Conservation (phyloP, 1,140 invertebrate genomes). For the Epicauta chinensis region DNA sequence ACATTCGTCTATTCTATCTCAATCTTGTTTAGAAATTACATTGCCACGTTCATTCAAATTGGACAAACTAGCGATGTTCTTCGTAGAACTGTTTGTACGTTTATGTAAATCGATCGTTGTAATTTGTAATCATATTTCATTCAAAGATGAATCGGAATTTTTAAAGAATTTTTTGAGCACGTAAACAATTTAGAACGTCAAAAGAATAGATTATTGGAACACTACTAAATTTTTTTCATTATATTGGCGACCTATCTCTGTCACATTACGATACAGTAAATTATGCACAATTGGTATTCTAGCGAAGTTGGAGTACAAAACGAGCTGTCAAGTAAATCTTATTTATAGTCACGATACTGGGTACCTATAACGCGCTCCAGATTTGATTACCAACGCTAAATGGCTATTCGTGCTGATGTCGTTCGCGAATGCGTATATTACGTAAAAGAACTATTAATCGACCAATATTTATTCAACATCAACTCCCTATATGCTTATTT, state of each 20-base stretch:
- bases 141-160: too few relatives aligned
- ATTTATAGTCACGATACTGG: conserved; percentile 28
- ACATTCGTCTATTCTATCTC: conserved; percentile 6
- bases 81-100: too few relatives aligned
- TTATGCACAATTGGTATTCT: conserved; percentile 23
- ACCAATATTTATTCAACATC: conserved; percentile 5
- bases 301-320: conserved; percentile 23
- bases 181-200: too few relatives aligned
- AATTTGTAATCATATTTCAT: too few relatives aligned
- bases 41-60: conserved; percentile 12
- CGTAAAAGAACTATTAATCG: conserved; percentile 10
- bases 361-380: conserved; percentile 21
- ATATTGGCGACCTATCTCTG: neutral
- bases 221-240: too few relatives aligned
- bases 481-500: neutral
- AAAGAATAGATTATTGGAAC: too few relatives aligned
- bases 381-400: conserved; percentile 24
- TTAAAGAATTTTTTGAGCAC: too few relatives aligned
- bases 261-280: conserved; percentile 23
- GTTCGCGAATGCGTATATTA: conserved; percentile 18
- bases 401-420: conserved; percentile 18
- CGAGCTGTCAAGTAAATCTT: conserved; percentile 28
- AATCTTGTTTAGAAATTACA: conserved; percentile 16
- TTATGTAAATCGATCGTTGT: too few relatives aligned
- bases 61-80: neutral